These are phyloP conservation scores for Tolypeutes matacus DNA, from an alignment of 2,797 vertebrate species.

Conservation along the genomic window DNA sequence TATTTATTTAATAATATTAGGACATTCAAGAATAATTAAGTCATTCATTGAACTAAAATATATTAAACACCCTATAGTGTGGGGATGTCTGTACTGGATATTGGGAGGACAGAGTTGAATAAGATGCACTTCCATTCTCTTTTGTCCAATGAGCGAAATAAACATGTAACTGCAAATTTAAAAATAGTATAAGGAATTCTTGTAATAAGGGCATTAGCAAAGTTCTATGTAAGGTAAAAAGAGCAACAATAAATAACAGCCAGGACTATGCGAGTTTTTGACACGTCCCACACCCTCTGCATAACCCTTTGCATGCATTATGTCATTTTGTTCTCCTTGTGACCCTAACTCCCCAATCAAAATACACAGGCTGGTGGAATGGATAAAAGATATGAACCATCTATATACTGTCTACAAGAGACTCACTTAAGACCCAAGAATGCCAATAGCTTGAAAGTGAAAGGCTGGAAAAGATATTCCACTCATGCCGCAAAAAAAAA, in stretches of 20 bases:
- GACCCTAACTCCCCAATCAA: no score
- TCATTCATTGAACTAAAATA: not conserved
- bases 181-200: not conserved
- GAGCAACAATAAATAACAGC: not conserved
- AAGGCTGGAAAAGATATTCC: no score
- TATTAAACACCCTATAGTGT: not conserved
- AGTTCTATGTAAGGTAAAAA: not conserved
- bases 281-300: not conserved
- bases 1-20: not conserved
- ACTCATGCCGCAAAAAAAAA: no score
- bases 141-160: not conserved
- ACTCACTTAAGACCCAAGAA: no score
- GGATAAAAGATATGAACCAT: no score
- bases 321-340: not conserved
- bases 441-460: no score
- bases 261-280: not conserved
- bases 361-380: no score
- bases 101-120: not conserved
- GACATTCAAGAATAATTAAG: constrained; percentile 15
- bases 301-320: not conserved
- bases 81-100: not conserved
- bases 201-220: not conserved
- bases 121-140: not conserved
- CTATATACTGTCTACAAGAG: no score
- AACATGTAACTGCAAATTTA: not conserved